Conservation (phyloP, 2,797 vertebrate species). For the Helostoma temminkii region DNA sequence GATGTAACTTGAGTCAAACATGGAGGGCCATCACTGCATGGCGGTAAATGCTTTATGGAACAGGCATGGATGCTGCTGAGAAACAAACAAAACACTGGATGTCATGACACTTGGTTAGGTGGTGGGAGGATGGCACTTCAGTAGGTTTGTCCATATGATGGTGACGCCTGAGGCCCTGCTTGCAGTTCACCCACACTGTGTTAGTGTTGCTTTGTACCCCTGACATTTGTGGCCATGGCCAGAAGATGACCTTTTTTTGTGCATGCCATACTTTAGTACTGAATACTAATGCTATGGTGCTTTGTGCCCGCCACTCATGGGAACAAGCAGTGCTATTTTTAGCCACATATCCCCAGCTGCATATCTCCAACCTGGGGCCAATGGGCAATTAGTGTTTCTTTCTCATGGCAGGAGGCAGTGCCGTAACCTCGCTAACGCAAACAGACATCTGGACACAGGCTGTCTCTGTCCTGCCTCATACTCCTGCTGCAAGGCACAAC, state of each 20-base stretch:
- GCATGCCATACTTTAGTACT: conserved; percentile 62
- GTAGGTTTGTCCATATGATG: conserved; percentile 44
- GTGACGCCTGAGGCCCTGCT: conserved; percentile 48
- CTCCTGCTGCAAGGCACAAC: conserved; percentile 25
- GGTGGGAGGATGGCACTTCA: conserved; percentile 62
- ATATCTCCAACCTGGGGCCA: conserved; percentile 81
- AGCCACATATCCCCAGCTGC: conserved; percentile 84
- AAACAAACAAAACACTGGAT: conserved; percentile 51
- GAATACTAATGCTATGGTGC: conserved; percentile 77
- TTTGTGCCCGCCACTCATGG: conserved; percentile 75
- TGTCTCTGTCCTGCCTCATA: conserved; percentile 58
- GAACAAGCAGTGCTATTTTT: conserved; percentile 83
- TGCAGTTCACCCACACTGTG: conserved; percentile 39
- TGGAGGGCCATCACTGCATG: conserved; percentile 48
- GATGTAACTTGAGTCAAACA: conserved; percentile 85
- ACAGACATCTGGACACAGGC: conserved; percentile 78
- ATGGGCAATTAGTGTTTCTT: conserved; percentile 84
- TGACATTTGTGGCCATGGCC: conserved; percentile 73
- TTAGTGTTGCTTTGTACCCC: conserved; percentile 55
- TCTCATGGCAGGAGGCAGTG: conserved; percentile 75
- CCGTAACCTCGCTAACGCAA: conserved; percentile 76
- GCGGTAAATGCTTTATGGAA: conserved; percentile 54
- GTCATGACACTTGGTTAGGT: conserved; percentile 53
- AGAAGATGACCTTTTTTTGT: conserved; percentile 73
- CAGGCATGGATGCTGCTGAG: conserved; percentile 51